Evolutionary conservation across 2,797 vertebrate genomes (phyloP), one percentile per base, ranked within the genome.

Genomic region (Coreius guichenoti): DNA sequence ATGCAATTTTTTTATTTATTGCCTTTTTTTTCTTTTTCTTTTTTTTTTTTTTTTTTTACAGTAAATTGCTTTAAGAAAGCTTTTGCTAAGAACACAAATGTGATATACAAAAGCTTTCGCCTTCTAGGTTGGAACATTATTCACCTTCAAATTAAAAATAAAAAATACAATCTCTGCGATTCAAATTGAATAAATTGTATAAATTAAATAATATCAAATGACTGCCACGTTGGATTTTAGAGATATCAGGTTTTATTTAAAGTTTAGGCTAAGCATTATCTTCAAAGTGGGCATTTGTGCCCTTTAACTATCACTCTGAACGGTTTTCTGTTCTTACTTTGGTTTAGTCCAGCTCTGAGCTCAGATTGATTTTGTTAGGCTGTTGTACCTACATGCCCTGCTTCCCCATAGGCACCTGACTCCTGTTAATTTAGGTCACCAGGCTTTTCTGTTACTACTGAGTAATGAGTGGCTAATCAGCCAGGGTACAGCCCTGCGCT

Each of bases 401-500:
- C 21, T 74, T 83, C 39, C 56, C 81, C 29, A n/a, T 56, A 47
- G 45, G 75, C 76, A 23, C 47, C 47, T 45, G 58, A n/a, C 61
- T 76, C 61, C 51, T 68, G n/a, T 68, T 84, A 74, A 39, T 67
- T n/a, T 67, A 58, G 87, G 73, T 77, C 65, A 65, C 45, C 31
- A 69, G 63, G 33, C 67, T 56, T 68, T 45, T 84, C 19, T 47
- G 54, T 72, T 81, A 83, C 36, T 82, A 81, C 77, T 72, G 78
- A 77, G 72, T 82, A 86, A 86, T 86, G 69, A 67, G 76, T 73
- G 26, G 26, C 31, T 82, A 70, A 74, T 87, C 81, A 83, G 43
- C 19, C 29, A 12, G 36, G 51, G 68, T 86, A 82, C 36, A 47
- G 54, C 39, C 0, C 16, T 47, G 26, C 21, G 19, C 77, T 84